Percentiles rank a stretch among this genome's conserved stretches.
These are phyloP conservation scores for Scolopax bukidnonensis DNA, from an alignment of 2,797 vertebrate genomes.

Conservation along the genomic window DNA sequence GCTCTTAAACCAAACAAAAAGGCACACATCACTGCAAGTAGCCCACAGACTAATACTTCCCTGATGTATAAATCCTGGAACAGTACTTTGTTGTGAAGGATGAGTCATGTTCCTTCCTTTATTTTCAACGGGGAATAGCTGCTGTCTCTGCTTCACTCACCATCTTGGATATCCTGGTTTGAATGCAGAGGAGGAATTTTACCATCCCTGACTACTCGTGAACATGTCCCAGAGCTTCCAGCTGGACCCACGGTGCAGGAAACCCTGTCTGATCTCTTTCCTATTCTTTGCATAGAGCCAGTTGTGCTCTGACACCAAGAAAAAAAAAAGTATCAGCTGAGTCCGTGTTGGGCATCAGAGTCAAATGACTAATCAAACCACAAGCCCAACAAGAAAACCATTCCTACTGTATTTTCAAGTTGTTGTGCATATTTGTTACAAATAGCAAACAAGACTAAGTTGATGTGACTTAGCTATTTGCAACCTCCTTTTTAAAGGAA, in stretches of 20 bases:
- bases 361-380: not conserved
- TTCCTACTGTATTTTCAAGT: not conserved
- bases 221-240: not conserved
- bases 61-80: not conserved
- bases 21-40: not conserved
- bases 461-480: not conserved
- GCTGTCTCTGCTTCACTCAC: not conserved
- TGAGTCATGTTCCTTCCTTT: not conserved
- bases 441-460: not conserved
- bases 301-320: not conserved
- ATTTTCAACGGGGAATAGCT: not conserved
- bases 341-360: not conserved
- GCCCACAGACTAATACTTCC: not conserved
- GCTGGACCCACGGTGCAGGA: not conserved
- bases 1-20: not conserved
- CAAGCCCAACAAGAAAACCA: not conserved
- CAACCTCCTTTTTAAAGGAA: not conserved
- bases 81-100: not conserved
- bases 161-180: not conserved
- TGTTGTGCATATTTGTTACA: not conserved
- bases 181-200: not conserved
- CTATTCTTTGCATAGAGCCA: not conserved
- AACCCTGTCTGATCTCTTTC: not conserved
- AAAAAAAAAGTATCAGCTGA: not conserved
- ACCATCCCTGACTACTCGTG: not conserved